Percentiles rank a stretch among this genome's conserved stretches.
These are phyloP conservation scores for Hirundichthys speculiger DNA, from an alignment of 2,113 vertebrate genomes.

Conservation along the genomic window DNA sequence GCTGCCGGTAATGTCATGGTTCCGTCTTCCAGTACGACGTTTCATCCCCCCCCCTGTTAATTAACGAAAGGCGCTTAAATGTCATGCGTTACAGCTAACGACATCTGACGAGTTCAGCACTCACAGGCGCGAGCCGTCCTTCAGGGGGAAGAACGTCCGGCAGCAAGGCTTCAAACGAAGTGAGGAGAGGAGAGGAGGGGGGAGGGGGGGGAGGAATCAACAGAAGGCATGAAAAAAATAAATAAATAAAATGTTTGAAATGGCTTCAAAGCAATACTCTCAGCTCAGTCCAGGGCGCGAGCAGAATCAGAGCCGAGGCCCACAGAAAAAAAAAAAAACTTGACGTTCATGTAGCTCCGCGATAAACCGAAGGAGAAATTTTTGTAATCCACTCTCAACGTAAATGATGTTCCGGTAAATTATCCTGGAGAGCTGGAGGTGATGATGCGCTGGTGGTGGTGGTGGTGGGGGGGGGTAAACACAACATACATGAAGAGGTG, in stretches of 20 bases:
- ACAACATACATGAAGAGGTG: slow-evolving; percentile 25
- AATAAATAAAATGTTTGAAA: slow-evolving; percentile 52
- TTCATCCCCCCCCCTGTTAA: slow-evolving; percentile 63
- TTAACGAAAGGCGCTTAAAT: slow-evolving; percentile 74
- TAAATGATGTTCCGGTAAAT: slow-evolving; percentile 55
- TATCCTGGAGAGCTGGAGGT: slow-evolving; percentile 34
- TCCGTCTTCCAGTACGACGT: slow-evolving; percentile 58
- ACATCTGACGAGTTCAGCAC: slow-evolving; percentile 64
- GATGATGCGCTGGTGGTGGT: slow-evolving; percentile 38
- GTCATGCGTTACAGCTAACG: slow-evolving; percentile 71
- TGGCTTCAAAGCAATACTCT: slow-evolving; percentile 69
- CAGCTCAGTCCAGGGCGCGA: slow-evolving; percentile 45
- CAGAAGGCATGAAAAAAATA: slow-evolving; percentile 32
- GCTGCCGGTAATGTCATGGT: slow-evolving; percentile 64
- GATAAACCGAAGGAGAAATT: slow-evolving; percentile 42
- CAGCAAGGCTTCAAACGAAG: slow-evolving; percentile 63
- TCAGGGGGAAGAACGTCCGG: slow-evolving; percentile 55
- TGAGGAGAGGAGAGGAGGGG: slow-evolving; percentile 5
- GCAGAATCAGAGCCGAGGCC: slow-evolving; percentile 57
- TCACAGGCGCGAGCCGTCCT: slow-evolving; percentile 44
- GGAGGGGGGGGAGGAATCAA: slow-evolving; percentile 25
- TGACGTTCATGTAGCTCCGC: slow-evolving; percentile 19
- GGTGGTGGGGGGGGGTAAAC: too few species aligned
- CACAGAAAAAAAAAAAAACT: neutral
- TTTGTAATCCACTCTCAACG: slow-evolving; percentile 9